Percentiles rank a stretch among this genome's conserved stretches.
These are phyloP conservation scores for Mesaphorura yosii DNA, from an alignment of 1,140 invertebrate species.

Conservation along the genomic window DNA sequence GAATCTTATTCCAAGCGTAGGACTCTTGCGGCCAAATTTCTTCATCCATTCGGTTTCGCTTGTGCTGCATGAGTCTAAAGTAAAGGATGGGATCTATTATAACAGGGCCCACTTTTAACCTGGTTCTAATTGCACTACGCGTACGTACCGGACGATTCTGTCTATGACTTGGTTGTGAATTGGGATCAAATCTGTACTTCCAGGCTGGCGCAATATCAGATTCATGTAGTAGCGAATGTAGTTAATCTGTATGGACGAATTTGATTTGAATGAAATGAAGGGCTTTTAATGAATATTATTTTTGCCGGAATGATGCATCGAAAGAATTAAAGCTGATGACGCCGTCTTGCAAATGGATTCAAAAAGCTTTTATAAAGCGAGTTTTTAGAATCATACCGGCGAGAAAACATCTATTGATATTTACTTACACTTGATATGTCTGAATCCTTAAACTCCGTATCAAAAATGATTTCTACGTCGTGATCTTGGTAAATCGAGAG, in stretches of 20 bases:
- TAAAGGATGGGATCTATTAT: too few relatives aligned
- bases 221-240: conserved; percentile 50
- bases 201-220: conserved; percentile 34
- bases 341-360: conserved; percentile 7
- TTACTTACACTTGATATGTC: conserved; percentile 49
- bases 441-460: conserved; percentile 52
- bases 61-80: conserved; percentile 12
- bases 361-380: neutral
- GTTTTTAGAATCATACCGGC: neutral
- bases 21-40: conserved; percentile 25
- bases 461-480: conserved; percentile 67
- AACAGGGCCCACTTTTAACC: too few relatives aligned
- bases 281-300: too few relatives aligned
- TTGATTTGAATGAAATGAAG: too few relatives aligned
- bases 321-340: too few relatives aligned
- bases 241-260: conserved; percentile 44
- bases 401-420: neutral
- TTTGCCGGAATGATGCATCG: too few relatives aligned
- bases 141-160: conserved; percentile 10
- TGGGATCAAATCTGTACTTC: conserved; percentile 3
- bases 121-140: neutral
- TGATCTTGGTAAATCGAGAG: conserved; percentile 56
- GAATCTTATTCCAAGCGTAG: conserved; percentile 21
- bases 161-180: conserved; percentile 10
- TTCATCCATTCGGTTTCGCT: conserved; percentile 9